Evolutionary conservation across 2,888 invertebrate genomes (phyloP), one percentile per base, ranked within the genome.

Genomic region (Pristionchus entomophagus): DNA sequence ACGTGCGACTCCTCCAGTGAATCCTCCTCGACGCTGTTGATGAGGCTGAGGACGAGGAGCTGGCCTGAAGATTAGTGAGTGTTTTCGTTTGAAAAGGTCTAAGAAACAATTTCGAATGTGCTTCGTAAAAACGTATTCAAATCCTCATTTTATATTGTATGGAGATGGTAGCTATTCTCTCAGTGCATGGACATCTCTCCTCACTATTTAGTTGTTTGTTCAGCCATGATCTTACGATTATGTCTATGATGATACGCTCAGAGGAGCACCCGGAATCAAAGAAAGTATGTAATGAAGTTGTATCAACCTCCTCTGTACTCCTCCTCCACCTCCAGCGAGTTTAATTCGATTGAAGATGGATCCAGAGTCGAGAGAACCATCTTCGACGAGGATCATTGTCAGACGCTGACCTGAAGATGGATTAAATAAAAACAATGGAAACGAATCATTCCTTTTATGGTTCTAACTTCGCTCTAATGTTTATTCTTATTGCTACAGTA

Each of bases 381-480:
- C 85, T 38, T 85, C 85, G 19, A 85, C 85, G 19, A 85, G 35
- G 10, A 85, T 73, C 85, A 85, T 73, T 22, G 29, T 38, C 49
- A 85, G 51, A 51, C 56, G 51, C 17, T 85, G 77, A 29, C 85
- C 85, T 85, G 85, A 17, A 65, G 22, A 38, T 56, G 8, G 22
- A n/a, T n/a, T n/a, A n/a, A n/a, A n/a, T n/a, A n/a, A n/a, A n/a
- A n/a, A n/a, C n/a, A n/a, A n/a, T n/a, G n/a, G n/a, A n/a, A n/a
- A n/a, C n/a, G n/a, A n/a, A n/a, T n/a, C n/a, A n/a, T n/a, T n/a
- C n/a, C n/a, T n/a, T n/a, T n/a, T n/a, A n/a, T n/a, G n/a, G n/a
- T n/a, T n/a, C n/a, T n/a, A 29, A 59, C 2, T 26, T 29, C 26
- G 8, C 29, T n/a, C n/a, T 29, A 26, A n/a, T n/a, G 5, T 1